Conservation (phyloP, 2,888 invertebrate species). For the Eucriotettix oculatus region DNA sequence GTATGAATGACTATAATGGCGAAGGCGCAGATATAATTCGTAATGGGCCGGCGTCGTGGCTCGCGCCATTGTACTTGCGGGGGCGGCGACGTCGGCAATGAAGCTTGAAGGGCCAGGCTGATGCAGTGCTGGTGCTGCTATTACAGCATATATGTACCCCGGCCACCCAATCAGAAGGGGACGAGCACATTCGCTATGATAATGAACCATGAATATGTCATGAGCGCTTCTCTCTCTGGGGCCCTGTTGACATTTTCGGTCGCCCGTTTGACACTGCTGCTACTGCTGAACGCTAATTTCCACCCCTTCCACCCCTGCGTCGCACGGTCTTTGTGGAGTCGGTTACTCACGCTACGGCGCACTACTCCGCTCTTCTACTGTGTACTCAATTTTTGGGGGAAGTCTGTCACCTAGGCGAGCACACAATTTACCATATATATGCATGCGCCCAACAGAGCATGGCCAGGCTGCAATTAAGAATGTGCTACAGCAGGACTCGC, state of each 20-base stretch:
- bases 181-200: conserved; percentile 16
- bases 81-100: neutral
- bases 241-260: conserved; percentile 13
- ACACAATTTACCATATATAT: neutral
- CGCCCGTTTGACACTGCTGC: conserved; percentile 8
- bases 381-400: neutral
- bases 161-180: conserved; percentile 14
- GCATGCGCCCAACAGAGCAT: neutral
- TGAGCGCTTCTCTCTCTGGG: conserved; percentile 10
- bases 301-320: neutral
- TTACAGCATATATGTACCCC: conserved; percentile 6
- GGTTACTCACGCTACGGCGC: no score
- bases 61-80: no score
- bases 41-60: no score
- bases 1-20: no score
- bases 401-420: neutral
- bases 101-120: conserved; percentile 4
- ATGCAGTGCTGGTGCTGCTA: conserved; percentile 5
- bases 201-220: conserved; percentile 16
- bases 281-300: neutral
- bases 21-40: no score
- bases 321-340: no score
- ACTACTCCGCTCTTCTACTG: neutral
- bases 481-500: neutral
- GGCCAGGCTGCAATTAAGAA: neutral